phyloP scores from a whole-genome alignment of 2,888 invertebrate genomes.

The Polietes domitor region DNA sequence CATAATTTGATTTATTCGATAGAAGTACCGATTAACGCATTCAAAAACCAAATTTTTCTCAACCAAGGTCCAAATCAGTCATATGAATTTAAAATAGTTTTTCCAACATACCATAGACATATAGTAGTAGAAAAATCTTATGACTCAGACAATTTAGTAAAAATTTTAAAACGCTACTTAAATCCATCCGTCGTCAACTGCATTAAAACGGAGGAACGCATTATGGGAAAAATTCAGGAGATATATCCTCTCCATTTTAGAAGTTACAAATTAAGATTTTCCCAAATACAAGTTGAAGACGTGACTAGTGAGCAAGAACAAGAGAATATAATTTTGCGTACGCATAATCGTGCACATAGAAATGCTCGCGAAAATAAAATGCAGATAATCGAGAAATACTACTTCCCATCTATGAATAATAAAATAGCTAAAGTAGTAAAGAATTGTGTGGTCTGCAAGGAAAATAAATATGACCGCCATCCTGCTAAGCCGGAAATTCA shows the following conservation, averaged over 20 bases:
- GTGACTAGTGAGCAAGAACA: constrained; percentile 7
- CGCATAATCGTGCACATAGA: constrained; percentile 31
- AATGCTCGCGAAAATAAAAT: constrained; percentile 41
- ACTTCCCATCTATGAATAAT: neutral
- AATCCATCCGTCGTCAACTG: neutral
- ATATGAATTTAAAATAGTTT: constrained; percentile 2
- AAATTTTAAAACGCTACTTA: neutral
- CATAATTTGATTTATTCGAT: neutral
- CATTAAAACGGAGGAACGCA: neutral
- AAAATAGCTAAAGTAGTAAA: constrained; percentile 19
- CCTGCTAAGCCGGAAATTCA: constrained; percentile 34
- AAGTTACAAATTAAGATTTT: neutral
- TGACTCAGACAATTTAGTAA: neutral
- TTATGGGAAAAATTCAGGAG: neutral
- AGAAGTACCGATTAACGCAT: neutral
- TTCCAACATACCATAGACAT: neutral
- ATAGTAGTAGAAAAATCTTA: neutral
- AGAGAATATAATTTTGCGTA: constrained; percentile 19
- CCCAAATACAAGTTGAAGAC: neutral
- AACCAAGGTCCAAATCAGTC: neutral
- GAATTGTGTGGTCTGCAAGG: constrained; percentile 8
- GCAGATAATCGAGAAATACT: constrained; percentile 7
- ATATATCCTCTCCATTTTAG: neutral
- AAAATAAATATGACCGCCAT: constrained; percentile 35
- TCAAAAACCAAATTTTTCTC: neutral